Evolutionary conservation across 2,797 vertebrate species (phyloP).

Genomic region (Scomberomorus guttatus): DNA sequence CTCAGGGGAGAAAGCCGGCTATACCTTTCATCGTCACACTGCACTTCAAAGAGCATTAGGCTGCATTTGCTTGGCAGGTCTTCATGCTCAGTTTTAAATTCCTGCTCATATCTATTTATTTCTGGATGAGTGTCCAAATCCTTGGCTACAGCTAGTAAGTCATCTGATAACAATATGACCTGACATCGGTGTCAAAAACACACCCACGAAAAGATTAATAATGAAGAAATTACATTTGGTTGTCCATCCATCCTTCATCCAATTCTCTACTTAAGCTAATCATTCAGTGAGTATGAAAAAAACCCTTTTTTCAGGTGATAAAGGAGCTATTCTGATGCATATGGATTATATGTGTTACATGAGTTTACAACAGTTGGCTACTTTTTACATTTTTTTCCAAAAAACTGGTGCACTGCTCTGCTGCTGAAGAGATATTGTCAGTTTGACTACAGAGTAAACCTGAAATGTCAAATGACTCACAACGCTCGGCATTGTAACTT

Average conservation of each 20-base stretch:
- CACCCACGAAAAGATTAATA: not conserved
- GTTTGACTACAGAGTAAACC: not conserved
- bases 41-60: conserved; percentile 32
- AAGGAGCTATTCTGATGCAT: not conserved
- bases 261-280: conserved; percentile 2
- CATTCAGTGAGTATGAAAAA: not conserved
- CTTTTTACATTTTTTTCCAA: no score
- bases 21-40: conserved; percentile 54
- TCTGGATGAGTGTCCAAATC: conserved; percentile 1
- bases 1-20: conserved; percentile 17
- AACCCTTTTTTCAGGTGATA: not conserved
- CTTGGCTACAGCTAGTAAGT: not conserved
- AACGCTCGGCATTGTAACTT: not conserved
- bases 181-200: conserved; percentile 5
- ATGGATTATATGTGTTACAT: not conserved
- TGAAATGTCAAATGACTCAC: not conserved
- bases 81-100: conserved; percentile 9
- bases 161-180: not conserved
- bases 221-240: not conserved
- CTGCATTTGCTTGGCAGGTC: conserved; percentile 11
- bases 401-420: not conserved
- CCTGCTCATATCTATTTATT: not conserved
- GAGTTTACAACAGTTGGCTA: not conserved
- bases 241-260: not conserved
- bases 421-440: not conserved